Conservation (phyloP, 2,113 vertebrate genomes). For the Naja naja region DNA sequence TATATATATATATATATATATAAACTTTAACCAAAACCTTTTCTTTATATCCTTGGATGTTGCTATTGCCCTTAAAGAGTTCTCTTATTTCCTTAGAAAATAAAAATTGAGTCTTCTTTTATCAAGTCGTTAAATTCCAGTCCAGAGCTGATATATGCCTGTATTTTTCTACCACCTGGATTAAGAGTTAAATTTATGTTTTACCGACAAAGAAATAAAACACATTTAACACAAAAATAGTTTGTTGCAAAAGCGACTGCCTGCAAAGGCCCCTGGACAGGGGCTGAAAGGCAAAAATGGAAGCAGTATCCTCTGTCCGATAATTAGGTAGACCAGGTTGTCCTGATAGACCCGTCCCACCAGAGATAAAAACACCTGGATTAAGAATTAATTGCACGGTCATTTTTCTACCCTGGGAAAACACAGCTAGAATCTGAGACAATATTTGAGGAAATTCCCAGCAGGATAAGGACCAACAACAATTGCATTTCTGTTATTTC, state of each 20-base stretch:
- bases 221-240: too few relatives aligned
- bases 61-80: not conserved
- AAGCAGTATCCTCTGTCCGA: too few relatives aligned
- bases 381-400: not conserved
- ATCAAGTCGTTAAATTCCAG: not conserved
- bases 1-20: too few relatives aligned
- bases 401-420: not conserved
- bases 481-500: conserved; percentile 53
- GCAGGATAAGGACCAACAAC: not conserved
- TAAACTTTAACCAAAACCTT: not conserved
- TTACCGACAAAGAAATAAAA: too few relatives aligned
- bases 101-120: not conserved
- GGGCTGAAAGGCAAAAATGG: too few relatives aligned
- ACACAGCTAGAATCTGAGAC: not conserved
- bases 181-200: too few relatives aligned
- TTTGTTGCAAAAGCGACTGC: too few relatives aligned
- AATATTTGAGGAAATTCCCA: not conserved
- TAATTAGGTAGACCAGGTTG: too few relatives aligned
- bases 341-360: too few relatives aligned
- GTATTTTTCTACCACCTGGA: too few relatives aligned
- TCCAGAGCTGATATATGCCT: not conserved
- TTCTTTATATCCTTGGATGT: not conserved
- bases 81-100: not conserved
- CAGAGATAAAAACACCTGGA: too few relatives aligned
- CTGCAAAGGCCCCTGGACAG: too few relatives aligned